Percentiles rank a stretch among this genome's conserved stretches.
These are phyloP conservation scores for Epinotia bilunana DNA, from an alignment of 2,888 invertebrate species.

Conservation along the genomic window DNA sequence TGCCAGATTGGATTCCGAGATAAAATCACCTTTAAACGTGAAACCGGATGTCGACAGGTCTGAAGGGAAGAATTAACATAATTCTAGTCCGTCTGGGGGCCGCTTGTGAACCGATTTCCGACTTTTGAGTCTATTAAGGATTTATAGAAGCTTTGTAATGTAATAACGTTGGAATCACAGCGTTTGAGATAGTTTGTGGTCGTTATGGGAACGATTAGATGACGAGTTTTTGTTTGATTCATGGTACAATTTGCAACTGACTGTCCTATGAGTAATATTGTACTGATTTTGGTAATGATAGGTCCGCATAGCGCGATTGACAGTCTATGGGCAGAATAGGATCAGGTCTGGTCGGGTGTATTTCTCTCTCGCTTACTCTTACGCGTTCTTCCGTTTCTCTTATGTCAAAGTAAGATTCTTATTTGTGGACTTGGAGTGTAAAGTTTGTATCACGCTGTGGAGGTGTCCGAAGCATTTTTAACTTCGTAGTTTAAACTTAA, in stretches of 20 bases:
- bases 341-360: no score
- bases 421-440: no score
- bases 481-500: no score
- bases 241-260: neutral
- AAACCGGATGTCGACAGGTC: constrained; percentile 31
- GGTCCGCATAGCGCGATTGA: no score
- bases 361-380: no score
- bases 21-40: constrained; percentile 39
- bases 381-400: no score
- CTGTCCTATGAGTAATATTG: no score
- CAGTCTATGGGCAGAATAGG: no score
- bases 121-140: constrained; percentile 26
- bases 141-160: constrained; percentile 29
- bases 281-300: no score
- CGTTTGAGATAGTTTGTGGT: neutral
- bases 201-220: neutral
- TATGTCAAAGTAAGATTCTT: no score
- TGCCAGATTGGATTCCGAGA: constrained; percentile 19
- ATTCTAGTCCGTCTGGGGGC: constrained; percentile 26
- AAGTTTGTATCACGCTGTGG: no score
- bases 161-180: constrained; percentile 7
- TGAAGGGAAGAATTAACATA: constrained; percentile 36
- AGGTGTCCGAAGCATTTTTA: no score
- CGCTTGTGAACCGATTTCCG: constrained; percentile 34
- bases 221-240: neutral